Base-by-base conservation (phyloP, 2,113 vertebrate species). In the Alethe castanea region DNA sequence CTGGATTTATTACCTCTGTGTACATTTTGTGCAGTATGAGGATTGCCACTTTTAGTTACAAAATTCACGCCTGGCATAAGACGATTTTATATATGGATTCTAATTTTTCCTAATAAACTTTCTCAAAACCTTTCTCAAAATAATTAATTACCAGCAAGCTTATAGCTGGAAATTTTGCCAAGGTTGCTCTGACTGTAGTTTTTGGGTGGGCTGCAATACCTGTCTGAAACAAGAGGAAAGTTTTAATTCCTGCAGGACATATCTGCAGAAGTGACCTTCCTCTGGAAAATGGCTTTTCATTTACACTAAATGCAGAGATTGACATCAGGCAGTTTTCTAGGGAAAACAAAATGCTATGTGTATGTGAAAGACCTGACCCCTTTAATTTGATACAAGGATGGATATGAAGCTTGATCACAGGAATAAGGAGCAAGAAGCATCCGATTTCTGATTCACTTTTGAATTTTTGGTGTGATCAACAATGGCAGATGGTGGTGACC, bases 1-100 rank as follows among this genome's bases (percentile, higher is more conserved):
- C 66, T 93, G 82, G 86, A 79, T 94, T 88, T 95, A 95, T 96
- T 95, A 86, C 67, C 89, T 93, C 53, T 71, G 52, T 38, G 45
- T 57, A 71, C 44, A 77, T 93, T 92, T 88, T 50, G 35, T 50
- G 48, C 36, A 91, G 38, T 79, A 42, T 56, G 53, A 77, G 50
- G 35, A 69, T 53, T 70, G 35, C 17, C 80, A 84, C 40, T 52
- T 85, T 77, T 53, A 78, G 64, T 69, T 92, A 81, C 12, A 84
- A 86, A 93, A 86, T 64, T 72, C 50, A 72, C 3, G 17, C 29
- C 45, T 91, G 62, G 66, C 24, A 17, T 54, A 65, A 50, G 6
- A 26, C 1, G 2, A 16, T 85, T 92, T 90, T 86, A 73, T 53
- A 42, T 59, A 65, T 29, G 44, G 28, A 44, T 71, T 84, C 57